Evolutionary conservation across 2,888 invertebrate species (phyloP), one percentile per base, ranked within the genome.

Genomic region (Acanthopleura granulata): DNA sequence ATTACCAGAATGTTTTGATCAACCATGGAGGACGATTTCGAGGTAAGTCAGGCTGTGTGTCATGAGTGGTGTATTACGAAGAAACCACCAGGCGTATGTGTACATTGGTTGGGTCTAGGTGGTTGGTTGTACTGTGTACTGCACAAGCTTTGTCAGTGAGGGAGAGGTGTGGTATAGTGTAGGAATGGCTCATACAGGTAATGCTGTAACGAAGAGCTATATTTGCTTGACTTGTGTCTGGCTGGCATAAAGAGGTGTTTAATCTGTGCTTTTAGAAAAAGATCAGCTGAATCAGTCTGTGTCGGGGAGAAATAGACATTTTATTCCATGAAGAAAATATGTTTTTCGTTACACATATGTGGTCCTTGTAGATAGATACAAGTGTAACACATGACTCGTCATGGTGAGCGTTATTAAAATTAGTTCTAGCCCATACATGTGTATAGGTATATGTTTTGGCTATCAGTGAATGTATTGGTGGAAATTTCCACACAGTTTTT

Each of bases 11-110:
- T 22, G n/a, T 57, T 57, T 18, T 57, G 12, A n/a, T 18, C 22
- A 57, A 12, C 57, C 22, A 57, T 57, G 57, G 57, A 57, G 57
- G 57, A 57, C 18, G 57, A 57, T 57, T n/a, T 57, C 22, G 57
- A 57, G 57, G 57, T 57, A 22, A 57, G 57, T 57, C 6, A n/a
- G 22, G 18, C 22, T n/a, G 18, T 57, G 18, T 18, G 57, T n/a
- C 12, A 57, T 14, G 51, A 51, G 14, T 51, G 57, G 3, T 57
- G 18, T 57, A 12, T 57, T 9, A 22, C 22, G 22, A n/a, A 57
- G 57, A 6, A 22, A 22, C 18, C 18, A 12, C 57, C n/a, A 57
- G 40, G 9, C 40, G 9, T 40, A 40, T 40, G 40, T 40, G 40
- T 40, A 40, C 40, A 40, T 40, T 6, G 40, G 40, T 9, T 40